phyloP scores from a whole-genome alignment of 2,888 invertebrate genomes.

The Aleiodes alternator region DNA sequence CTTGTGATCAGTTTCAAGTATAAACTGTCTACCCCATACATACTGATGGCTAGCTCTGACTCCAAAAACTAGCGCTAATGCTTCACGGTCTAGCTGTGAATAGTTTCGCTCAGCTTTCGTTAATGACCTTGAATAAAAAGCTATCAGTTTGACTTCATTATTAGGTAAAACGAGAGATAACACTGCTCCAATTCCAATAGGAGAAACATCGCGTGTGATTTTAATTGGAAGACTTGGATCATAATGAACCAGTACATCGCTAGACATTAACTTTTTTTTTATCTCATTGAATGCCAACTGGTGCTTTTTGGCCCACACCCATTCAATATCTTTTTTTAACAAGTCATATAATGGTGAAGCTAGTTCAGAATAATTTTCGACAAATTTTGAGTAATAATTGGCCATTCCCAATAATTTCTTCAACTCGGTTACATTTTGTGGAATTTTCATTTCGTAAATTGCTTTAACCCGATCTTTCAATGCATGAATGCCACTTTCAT shows the following conservation, averaged over 20 bases:
- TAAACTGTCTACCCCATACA: constrained; percentile 57
- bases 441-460: constrained; percentile 23
- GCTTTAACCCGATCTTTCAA: constrained; percentile 37
- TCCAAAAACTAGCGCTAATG: constrained; percentile 48
- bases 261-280: neutral
- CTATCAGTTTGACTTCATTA: constrained; percentile 32
- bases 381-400: constrained; percentile 30
- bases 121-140: constrained; percentile 17
- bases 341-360: constrained; percentile 21
- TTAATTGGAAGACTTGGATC: constrained; percentile 28
- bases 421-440: constrained; percentile 38
- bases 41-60: constrained; percentile 56
- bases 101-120: neutral
- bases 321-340: constrained; percentile 11
- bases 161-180: constrained; percentile 22
- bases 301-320: neutral
- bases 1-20: constrained; percentile 67
- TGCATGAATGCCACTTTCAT: constrained; percentile 56
- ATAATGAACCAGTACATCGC: constrained; percentile 16
- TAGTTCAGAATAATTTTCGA: constrained; percentile 6
- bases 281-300: neutral
- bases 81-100: neutral
- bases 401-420: constrained; percentile 39
- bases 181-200: constrained; percentile 30
- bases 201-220: constrained; percentile 34